phyloP scores from a whole-genome alignment of 2,113 vertebrate genomes.

The Scomber scombrus region DNA sequence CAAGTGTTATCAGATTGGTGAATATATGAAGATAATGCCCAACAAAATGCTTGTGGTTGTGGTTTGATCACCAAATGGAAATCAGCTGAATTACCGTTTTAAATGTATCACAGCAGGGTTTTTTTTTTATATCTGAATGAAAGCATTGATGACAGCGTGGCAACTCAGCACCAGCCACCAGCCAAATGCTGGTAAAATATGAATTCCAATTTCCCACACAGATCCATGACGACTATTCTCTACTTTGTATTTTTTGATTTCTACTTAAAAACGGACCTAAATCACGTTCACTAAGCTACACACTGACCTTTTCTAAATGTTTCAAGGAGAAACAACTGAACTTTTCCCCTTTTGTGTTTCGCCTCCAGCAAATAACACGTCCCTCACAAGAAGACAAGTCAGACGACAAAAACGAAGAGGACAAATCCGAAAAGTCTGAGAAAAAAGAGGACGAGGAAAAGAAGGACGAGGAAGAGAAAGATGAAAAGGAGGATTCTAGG shows the following conservation, averaged over 20 bases:
- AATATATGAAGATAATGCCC: neutral
- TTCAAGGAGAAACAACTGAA: constrained; percentile 1
- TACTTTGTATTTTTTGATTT: too few relatives aligned
- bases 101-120: neutral
- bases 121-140: neutral
- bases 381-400: constrained; percentile 98
- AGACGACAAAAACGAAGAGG: constrained; percentile 96
- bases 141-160: neutral
- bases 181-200: too few relatives aligned
- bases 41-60: neutral
- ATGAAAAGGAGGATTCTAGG: constrained; percentile 98
- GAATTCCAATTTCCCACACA: too few relatives aligned
- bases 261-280: too few relatives aligned
- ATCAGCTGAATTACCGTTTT: neutral
- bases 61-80: neutral
- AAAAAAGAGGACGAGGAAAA: constrained; percentile 98
- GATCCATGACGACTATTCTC: too few relatives aligned
- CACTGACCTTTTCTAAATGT: neutral
- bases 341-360: constrained; percentile 24
- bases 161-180: too few relatives aligned
- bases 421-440: constrained; percentile 94
- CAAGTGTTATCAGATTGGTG: neutral
- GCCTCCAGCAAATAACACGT: constrained; percentile 93
- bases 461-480: constrained; percentile 99
- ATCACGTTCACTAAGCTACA: neutral